These are phyloP conservation scores for Drosophila kohkoa DNA, from an alignment of 1,140 invertebrate species.

Conservation along the genomic window DNA sequence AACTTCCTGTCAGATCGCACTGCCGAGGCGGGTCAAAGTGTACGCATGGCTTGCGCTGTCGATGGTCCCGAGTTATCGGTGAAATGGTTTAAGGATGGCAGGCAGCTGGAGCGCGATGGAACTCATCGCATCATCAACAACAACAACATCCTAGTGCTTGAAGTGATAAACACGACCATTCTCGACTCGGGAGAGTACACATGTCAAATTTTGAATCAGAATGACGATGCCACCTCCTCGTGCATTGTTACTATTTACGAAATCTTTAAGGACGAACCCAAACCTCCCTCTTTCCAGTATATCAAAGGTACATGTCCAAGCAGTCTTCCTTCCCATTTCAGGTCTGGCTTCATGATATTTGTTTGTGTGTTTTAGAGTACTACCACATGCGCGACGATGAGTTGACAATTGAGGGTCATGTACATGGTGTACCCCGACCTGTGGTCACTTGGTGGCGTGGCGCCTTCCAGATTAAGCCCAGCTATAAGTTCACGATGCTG, in stretches of 20 bases:
- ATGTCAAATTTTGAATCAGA: slow-evolving; percentile 90
- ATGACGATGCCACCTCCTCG: slow-evolving; percentile 89
- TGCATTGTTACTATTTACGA: slow-evolving; percentile 86
- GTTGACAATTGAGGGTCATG: slow-evolving; percentile 79
- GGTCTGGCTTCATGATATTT: slow-evolving; percentile 3
- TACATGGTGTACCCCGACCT: slow-evolving; percentile 78
- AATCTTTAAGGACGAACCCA: slow-evolving; percentile 83
- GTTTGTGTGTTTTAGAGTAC: slow-evolving; percentile 69
- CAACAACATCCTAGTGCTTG: slow-evolving; percentile 91
- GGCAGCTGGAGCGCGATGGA: slow-evolving; percentile 86
- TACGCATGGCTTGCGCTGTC: slow-evolving; percentile 94
- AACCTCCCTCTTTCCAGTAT: slow-evolving; percentile 80
- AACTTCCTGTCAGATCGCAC: slow-evolving; percentile 92
- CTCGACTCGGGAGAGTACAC: slow-evolving; percentile 91
- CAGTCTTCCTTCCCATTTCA: neutral
- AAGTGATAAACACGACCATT: slow-evolving; percentile 88
- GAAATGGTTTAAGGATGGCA: slow-evolving; percentile 93
- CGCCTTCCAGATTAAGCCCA: slow-evolving; percentile 75
- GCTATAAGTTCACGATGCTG: slow-evolving; percentile 83
- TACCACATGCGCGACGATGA: slow-evolving; percentile 84
- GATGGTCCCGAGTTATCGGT: slow-evolving; percentile 92
- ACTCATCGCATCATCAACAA: slow-evolving; percentile 87
- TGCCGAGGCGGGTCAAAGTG: slow-evolving; percentile 89
- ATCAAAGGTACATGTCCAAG: slow-evolving; percentile 73
- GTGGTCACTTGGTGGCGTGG: slow-evolving; percentile 79